A percentile compares a stretch with the other conserved stretches of the same genome.
phyloP scores from a whole-genome alignment of 2,113 vertebrate species.

The Turnix velox region DNA sequence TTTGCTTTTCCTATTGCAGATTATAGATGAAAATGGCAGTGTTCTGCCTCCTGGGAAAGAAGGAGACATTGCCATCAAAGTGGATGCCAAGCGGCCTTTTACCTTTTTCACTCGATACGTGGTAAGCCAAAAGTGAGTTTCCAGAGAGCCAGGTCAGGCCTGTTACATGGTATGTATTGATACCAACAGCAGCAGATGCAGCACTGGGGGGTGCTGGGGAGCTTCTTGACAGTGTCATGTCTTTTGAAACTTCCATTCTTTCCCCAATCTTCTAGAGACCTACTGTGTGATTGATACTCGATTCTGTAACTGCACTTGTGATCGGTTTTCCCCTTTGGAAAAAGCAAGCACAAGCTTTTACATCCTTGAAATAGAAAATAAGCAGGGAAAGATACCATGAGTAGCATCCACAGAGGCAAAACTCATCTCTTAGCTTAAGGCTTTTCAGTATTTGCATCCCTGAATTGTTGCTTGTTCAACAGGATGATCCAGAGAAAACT shows the following conservation, averaged over 20 bases:
- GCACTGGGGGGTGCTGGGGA: not conserved
- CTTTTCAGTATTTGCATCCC: not conserved
- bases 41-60: slow-evolving; percentile 70
- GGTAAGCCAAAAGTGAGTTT: slow-evolving; percentile 37
- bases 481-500: slow-evolving; percentile 77
- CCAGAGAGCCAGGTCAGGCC: not conserved
- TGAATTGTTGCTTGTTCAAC: not conserved
- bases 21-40: slow-evolving; percentile 74
- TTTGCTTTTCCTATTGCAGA: slow-evolving; percentile 53
- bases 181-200: not conserved
- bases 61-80: slow-evolving; percentile 75
- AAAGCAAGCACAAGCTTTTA: not conserved
- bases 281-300: not conserved
- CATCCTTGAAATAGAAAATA: not conserved
- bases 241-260: not conserved
- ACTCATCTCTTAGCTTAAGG: not conserved
- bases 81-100: slow-evolving; percentile 67
- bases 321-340: not conserved
- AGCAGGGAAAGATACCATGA: not conserved
- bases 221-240: not conserved
- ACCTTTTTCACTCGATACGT: slow-evolving; percentile 76
- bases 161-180: not conserved
- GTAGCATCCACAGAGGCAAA: not conserved
- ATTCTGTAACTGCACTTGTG: not conserved
- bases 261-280: not conserved